These are phyloP conservation scores for Amniataba percoides DNA, from an alignment of 2,797 vertebrate genomes.

Conservation along the genomic window DNA sequence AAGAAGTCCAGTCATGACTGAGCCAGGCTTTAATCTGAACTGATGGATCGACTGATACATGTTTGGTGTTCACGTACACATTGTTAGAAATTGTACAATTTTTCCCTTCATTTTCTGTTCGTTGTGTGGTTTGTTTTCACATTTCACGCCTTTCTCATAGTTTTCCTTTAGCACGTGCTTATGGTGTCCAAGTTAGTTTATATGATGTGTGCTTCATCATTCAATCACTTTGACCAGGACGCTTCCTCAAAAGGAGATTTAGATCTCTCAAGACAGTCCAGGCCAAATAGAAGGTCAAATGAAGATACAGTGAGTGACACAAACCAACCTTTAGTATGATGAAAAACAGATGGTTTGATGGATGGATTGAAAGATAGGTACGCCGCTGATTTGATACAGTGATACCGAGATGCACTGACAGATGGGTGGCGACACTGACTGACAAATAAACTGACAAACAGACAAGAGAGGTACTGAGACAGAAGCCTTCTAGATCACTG, in stretches of 20 bases:
- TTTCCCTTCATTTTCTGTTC: background rate
- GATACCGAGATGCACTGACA: background rate
- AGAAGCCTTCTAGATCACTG: background rate
- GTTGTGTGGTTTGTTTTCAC: background rate
- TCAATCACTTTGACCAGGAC: background rate
- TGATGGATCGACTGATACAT: conserved; percentile 3
- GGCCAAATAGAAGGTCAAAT: conserved; percentile 11
- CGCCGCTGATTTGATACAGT: background rate
- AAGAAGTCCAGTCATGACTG: conserved; percentile 37
- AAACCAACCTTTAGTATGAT: background rate
- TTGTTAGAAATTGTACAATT: background rate
- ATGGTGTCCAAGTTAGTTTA: background rate
- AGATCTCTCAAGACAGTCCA: background rate
- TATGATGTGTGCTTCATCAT: background rate
- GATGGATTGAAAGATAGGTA: background rate
- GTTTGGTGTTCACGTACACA: background rate
- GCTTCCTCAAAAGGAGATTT: background rate
- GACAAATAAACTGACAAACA: background rate
- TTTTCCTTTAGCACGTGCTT: background rate
- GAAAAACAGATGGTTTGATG: conserved; percentile 10
- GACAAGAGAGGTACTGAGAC: background rate
- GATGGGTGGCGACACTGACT: background rate
- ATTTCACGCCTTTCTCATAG: no score
- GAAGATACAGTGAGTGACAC: background rate
- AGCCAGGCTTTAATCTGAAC: conserved; percentile 33